Base-by-base conservation (phyloP, 2,888 invertebrate genomes). In the Hypselothyrea guttata region DNA sequence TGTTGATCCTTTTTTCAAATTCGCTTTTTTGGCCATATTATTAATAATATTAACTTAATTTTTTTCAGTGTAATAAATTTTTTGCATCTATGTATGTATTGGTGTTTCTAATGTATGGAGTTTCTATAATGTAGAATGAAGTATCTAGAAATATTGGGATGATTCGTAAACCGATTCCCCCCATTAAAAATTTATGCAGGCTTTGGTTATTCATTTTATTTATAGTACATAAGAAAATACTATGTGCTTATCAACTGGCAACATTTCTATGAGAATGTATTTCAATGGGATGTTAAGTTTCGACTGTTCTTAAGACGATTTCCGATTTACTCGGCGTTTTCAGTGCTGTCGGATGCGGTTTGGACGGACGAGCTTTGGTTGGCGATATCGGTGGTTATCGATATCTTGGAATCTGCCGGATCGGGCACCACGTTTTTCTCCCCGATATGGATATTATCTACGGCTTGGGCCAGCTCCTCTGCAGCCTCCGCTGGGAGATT, bases 341-440 rank as follows among this genome's bases (percentile, higher is more conserved):
- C 47, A 42, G 45, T 45, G 41, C 27, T 47, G 35, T 18, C 71
- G 12, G 62, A 15, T 42, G 81, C 84, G 27, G 48, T 53, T 63
- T 76, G 84, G 84, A 84, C 77, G 84, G 81, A 67, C 59, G 55
- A 9, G 38, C 16, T 84, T 27, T 56, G 60, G 12, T 13, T 53
- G 42, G 46, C 45, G 30, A 8, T 42, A 13, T 71, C 60, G 9
- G n/a, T n/a, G n/a, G n/a, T n/a, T n/a, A n/a, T n/a, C n/a, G n/a
- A n/a, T n/a, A 15, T 33, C 8, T 42, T 44, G 22, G 22, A 4
- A 5, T 22, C 22, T 4, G 22, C 22, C 3, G 18, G 7, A 0
- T 53, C 61, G 15, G 35, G 34, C n/a, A 41, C 47, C 52, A 51
- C 58, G 31, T 63, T 63, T 46, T 44, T 55, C 34, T 73, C 71